Evolutionary conservation across 2,113 vertebrate genomes (phyloP).

Genomic region (Ceratotherium simum): DNA sequence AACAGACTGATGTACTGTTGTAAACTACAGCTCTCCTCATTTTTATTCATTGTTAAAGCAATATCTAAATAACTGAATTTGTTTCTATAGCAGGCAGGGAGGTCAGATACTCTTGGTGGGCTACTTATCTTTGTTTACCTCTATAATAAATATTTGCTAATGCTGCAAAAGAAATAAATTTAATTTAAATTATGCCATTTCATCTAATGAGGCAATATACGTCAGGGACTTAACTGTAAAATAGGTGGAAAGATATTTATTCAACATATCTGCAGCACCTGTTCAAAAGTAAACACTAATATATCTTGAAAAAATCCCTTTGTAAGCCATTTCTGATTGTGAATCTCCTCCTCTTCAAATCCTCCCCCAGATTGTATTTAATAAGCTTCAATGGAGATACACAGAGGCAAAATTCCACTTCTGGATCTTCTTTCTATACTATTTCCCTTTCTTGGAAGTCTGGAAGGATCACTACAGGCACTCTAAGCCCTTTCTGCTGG

Average conservation of each 20-base stretch:
- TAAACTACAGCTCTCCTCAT: background rate
- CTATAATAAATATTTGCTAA: slow-evolving; percentile 1
- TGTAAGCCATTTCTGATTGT: background rate
- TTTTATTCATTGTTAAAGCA: background rate
- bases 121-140: background rate
- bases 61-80: background rate
- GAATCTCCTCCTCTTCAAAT: background rate
- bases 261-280: background rate
- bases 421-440: background rate
- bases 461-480: background rate
- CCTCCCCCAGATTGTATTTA: background rate
- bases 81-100: background rate
- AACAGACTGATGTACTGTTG: background rate
- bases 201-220: background rate
- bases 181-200: background rate
- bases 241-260: background rate
- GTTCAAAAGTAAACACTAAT: background rate
- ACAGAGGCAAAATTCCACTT: background rate
- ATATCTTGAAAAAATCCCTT: background rate
- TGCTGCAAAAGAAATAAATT: slow-evolving; percentile 10
- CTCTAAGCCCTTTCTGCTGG: background rate
- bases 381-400: background rate
- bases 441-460: background rate
- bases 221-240: background rate
- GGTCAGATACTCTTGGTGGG: background rate